Evolutionary conservation across 53 echinoderm and acorn worm species (phyloP).

Genomic region (Astropecten irregularis): DNA sequence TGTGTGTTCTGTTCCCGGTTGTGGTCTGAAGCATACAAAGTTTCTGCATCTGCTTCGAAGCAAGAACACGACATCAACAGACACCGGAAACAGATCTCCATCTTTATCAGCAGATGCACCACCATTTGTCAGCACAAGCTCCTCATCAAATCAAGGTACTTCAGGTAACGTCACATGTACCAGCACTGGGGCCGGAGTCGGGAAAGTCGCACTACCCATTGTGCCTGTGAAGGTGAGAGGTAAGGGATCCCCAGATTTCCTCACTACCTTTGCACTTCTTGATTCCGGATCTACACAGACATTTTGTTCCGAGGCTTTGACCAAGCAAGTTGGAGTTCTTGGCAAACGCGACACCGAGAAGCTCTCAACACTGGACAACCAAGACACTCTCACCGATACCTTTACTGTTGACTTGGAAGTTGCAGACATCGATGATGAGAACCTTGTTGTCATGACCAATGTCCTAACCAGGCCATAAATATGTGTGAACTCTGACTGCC

Average conservation of each 20-base stretch:
- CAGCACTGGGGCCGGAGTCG: conserved; percentile 44
- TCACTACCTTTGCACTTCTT: conserved; percentile 32
- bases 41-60: conserved; percentile 55
- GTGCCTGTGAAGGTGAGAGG: conserved; percentile 18
- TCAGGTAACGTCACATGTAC: conserved; percentile 1
- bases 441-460: conserved; percentile 26
- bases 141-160: not conserved
- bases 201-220: conserved; percentile 32
- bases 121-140: not conserved
- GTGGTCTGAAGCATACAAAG: conserved; percentile 67
- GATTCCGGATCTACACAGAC: conserved; percentile 31
- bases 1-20: conserved; percentile 52
- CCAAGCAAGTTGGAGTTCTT: conserved; percentile 2
- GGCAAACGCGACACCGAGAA: conserved; percentile 25
- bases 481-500: not conserved
- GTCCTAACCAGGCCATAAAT: conserved; percentile 38
- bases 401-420: conserved; percentile 11
- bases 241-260: not conserved
- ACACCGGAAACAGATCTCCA: not conserved
- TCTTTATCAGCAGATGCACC: not conserved
- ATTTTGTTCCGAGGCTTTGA: conserved; percentile 29
- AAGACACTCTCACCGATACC: not conserved
- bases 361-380: conserved; percentile 41
- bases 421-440: conserved; percentile 9
- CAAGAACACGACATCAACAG: not conserved